Percentiles rank a stretch among this genome's conserved stretches.
phyloP scores from a whole-genome alignment of 2,797 vertebrate species.

The Sebastes oblongus region DNA sequence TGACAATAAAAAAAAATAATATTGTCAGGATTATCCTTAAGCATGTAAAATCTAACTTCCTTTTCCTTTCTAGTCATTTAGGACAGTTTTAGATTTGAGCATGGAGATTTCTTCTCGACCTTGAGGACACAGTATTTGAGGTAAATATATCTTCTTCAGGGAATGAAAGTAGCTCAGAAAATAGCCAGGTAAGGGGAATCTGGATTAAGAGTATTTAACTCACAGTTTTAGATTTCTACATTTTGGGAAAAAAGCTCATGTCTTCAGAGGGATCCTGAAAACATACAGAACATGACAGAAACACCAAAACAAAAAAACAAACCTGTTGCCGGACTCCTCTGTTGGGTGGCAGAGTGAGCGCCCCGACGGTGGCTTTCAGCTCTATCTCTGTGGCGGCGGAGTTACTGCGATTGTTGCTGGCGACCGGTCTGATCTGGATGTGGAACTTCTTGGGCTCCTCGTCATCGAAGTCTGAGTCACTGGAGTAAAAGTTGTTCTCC shows the following conservation, averaged over 20 bases:
- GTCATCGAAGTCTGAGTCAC: slow-evolving; percentile 93
- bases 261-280: neutral
- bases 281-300: neutral
- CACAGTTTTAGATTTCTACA: neutral
- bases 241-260: neutral
- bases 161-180: neutral
- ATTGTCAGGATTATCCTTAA: neutral
- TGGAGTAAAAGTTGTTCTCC: slow-evolving; percentile 89
- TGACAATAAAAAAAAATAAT: neutral
- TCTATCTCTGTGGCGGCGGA: slow-evolving; percentile 84
- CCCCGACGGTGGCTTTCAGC: slow-evolving; percentile 90
- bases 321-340: slow-evolving; percentile 71
- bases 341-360: slow-evolving; percentile 88
- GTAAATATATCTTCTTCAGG: neutral
- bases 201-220: neutral
- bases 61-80: neutral
- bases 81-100: neutral
- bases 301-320: neutral
- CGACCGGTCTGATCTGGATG: slow-evolving; percentile 90
- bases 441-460: slow-evolving; percentile 93
- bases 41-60: neutral
- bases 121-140: neutral
- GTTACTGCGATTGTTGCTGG: slow-evolving; percentile 75
- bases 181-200: neutral
- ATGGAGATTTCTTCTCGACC: neutral